Conservation (phyloP, 2,113 vertebrate genomes). For the Eptatretus burgeri region DNA sequence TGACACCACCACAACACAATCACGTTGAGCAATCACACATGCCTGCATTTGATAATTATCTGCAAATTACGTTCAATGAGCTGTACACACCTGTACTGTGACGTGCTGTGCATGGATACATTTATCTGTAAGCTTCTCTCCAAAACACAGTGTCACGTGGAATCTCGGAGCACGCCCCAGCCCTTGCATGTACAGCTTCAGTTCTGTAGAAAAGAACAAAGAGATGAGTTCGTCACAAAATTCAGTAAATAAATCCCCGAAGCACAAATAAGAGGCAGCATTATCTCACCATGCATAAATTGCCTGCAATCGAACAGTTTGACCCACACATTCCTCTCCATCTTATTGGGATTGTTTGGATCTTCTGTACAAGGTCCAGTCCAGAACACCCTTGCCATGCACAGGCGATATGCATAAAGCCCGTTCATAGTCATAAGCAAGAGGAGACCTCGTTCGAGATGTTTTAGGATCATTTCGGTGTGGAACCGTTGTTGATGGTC, state of each 20-base stretch:
- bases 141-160: neutral
- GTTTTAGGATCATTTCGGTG: neutral
- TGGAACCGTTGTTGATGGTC: neutral
- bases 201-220: neutral
- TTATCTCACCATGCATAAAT: neutral
- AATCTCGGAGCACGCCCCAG: neutral
- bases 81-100: neutral
- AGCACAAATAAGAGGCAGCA: no score
- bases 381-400: slow-evolving; percentile 1
- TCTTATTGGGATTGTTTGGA: slow-evolving; percentile 1
- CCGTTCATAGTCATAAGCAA: neutral
- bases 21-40: no score
- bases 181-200: neutral
- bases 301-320: neutral
- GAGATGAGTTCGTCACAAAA: neutral
- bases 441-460: neutral
- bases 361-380: neutral
- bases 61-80: no score
- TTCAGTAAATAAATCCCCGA: no score
- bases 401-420: neutral
- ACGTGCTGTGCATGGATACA: neutral
- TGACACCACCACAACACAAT: no score
- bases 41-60: no score
- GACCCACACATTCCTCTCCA: neutral
- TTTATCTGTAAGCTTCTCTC: neutral